Evolutionary conservation across 1,140 invertebrate species (phyloP), one percentile per base, ranked within the genome.

Genomic region (Drosophila leontia): DNA sequence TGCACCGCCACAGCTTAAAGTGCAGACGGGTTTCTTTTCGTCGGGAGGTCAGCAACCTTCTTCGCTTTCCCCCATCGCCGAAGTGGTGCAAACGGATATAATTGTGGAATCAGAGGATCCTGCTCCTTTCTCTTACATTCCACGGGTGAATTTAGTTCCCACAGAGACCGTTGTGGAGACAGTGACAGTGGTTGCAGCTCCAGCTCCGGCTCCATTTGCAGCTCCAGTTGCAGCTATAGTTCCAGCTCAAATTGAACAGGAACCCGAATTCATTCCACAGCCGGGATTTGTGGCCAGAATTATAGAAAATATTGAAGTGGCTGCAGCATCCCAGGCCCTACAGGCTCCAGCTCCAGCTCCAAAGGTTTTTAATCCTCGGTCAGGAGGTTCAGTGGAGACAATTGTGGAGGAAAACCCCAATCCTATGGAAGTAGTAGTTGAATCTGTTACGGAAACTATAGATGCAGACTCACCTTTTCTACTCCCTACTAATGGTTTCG

Each of bases 201-300:
- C 19, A 5, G 17, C 37, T 12, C 13, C 53, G 2, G 58, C 15
- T 3, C 13, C 48, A 3, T 37, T 7, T 5, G 32, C 13, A 7
- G 17, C 45, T 9, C 13, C 48, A 3, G 58, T 34, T 34, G 9
- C 41, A 2, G 47, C 7, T 2, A 19, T 13, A 3, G n/a, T 42
- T 9, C 13, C 53, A 6, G 62, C 17, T 3, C 41, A 68, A 3
- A n/a, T 39, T 23, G 6, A 39, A 53, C 67, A 29, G 8, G 68
- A 51, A 15, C 42, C 67, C 4, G 50, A 60, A 4, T 71, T 32
- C 9, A 15, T 74, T 15, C 70, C 70, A 15, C 47, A 68, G 9
- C 67, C 67, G 0, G 67, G 67, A 8, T 70, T 70, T 45, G 67
- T 70, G n/a, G 67, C 67, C 13, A 60, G 68, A 37, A 58, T 72